Conservation (phyloP, 2,797 vertebrate genomes). For the Pristis pectinata region DNA sequence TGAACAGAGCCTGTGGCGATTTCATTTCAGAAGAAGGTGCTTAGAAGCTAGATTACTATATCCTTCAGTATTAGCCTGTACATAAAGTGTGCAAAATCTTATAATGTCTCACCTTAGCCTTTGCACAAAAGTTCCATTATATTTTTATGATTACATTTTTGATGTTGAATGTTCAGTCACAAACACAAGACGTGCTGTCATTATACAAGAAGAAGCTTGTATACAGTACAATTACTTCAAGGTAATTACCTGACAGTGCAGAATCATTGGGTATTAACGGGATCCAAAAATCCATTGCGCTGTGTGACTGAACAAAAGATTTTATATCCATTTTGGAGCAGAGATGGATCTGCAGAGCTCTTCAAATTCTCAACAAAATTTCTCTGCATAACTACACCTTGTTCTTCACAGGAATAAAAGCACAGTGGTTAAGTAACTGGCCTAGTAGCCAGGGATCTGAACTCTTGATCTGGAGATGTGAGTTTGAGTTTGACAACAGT, state of each 20-base stretch:
- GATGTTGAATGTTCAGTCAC: constrained; percentile 18
- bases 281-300: constrained; percentile 20
- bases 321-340: not conserved
- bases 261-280: constrained; percentile 21
- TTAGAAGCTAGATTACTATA: constrained; percentile 32
- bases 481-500: too few species aligned
- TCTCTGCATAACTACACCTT: not conserved
- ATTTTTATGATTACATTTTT: constrained; percentile 9
- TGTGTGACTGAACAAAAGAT: not conserved
- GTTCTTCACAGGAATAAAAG: not conserved
- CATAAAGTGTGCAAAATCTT: constrained; percentile 11
- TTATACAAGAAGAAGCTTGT: constrained; percentile 13
- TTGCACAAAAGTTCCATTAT: not conserved
- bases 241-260: constrained; percentile 29
- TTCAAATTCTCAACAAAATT: not conserved
- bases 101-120: constrained; percentile 28
- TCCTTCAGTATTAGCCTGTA: constrained; percentile 21
- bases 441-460: too few species aligned
- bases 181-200: not conserved
- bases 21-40: constrained; percentile 15
- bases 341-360: not conserved
- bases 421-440: too few species aligned
- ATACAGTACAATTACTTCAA: constrained; percentile 17
- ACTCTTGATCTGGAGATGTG: too few species aligned
- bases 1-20: constrained; percentile 37